Evolutionary conservation across 2,113 vertebrate genomes (phyloP).

Genomic region (Heteronetta atricapilla): DNA sequence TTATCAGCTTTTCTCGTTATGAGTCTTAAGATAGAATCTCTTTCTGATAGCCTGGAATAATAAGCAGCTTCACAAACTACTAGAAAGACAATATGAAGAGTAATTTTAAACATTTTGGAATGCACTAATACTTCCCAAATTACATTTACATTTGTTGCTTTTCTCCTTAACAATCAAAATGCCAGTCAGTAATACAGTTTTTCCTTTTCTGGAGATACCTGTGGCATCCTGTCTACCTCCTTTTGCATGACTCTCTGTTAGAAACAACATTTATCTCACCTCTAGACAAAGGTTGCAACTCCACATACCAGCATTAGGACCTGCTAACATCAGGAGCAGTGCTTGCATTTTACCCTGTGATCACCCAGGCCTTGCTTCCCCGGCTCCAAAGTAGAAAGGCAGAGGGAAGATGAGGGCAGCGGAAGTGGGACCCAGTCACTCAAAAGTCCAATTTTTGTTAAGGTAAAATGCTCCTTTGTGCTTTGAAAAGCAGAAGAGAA

Average conservation of each 20-base stretch:
- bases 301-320: neutral
- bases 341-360: neutral
- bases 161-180: neutral
- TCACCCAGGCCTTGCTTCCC: neutral
- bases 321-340: neutral
- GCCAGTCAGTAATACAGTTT: neutral
- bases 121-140: neutral
- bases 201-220: neutral
- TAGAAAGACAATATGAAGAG: neutral
- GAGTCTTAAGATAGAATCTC: neutral
- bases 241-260: neutral
- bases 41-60: neutral
- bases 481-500: neutral
- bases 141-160: neutral
- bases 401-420: fast-evolving
- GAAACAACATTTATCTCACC: neutral
- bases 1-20: neutral
- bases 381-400: neutral
- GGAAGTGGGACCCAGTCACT: neutral
- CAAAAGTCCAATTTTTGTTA: neutral
- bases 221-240: neutral
- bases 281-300: neutral
- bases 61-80: neutral
- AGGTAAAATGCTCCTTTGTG: neutral
- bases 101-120: neutral